phyloP scores from a whole-genome alignment of 2,888 invertebrate species.

The Cosmia trapezina region DNA sequence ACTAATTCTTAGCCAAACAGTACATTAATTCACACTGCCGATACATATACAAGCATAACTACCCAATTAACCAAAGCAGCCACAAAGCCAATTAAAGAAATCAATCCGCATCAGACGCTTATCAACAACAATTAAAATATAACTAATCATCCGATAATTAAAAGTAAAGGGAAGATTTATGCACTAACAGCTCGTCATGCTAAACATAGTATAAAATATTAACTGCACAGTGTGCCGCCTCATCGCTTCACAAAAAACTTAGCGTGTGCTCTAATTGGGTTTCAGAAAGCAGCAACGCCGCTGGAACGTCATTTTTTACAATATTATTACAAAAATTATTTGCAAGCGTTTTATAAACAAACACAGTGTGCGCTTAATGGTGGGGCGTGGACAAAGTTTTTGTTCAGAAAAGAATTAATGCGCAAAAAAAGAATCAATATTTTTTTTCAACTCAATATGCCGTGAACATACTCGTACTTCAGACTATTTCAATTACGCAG shows the following conservation, averaged over 20 bases:
- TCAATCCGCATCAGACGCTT: constrained; percentile 19
- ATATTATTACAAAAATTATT: constrained; percentile 55
- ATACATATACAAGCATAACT: not conserved
- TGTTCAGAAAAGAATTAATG: not conserved
- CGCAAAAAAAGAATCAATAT: not conserved
- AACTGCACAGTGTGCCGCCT: constrained; percentile 50
- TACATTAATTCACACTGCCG: not conserved
- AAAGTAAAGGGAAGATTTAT: constrained; percentile 41
- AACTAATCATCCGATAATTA: constrained; percentile 32
- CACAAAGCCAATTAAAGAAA: constrained; percentile 24
- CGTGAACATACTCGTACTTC: no score
- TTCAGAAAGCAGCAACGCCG: constrained; percentile 58
- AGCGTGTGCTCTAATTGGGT: constrained; percentile 60
- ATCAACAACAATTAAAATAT: constrained; percentile 14
- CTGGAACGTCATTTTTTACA: constrained; percentile 56
- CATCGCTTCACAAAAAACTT: constrained; percentile 65
- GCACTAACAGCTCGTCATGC: constrained; percentile 26
- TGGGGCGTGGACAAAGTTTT: constrained; percentile 12
- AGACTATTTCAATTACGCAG: not conserved
- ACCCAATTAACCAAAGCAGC: constrained; percentile 22
- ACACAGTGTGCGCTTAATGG: constrained; percentile 15
- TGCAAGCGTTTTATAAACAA: constrained; percentile 38
- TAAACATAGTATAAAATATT: constrained; percentile 47
- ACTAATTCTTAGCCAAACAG: not conserved
- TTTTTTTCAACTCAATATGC: not conserved